These are phyloP conservation scores for Oncopeltus fasciatus DNA, from an alignment of 1,140 invertebrate genomes.

Conservation along the genomic window DNA sequence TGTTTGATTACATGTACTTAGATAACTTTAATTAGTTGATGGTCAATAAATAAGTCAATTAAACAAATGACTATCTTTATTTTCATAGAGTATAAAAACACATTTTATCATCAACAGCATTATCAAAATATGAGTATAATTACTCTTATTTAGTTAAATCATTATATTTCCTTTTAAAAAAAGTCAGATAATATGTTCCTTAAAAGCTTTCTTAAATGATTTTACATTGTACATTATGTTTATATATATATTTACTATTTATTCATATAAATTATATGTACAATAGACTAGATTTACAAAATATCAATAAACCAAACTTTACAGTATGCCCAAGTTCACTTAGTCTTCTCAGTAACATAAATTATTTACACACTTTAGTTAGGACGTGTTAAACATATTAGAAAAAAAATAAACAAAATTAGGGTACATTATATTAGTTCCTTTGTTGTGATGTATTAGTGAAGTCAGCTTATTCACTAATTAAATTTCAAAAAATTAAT, in stretches of 20 bases:
- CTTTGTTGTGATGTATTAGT: no score
- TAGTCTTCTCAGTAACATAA: neutral
- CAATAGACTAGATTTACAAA: conserved; percentile 9
- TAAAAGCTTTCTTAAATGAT: neutral
- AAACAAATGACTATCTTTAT: conserved; percentile 5
- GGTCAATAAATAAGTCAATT: no score
- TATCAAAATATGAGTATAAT: neutral
- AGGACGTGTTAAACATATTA: neutral
- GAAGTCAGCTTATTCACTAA: no score
- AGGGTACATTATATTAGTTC: no score
- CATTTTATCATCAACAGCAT: conserved; percentile 5
- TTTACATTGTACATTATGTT: neutral
- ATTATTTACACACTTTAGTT: neutral
- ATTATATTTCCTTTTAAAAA: neutral
- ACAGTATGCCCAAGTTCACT: neutral
- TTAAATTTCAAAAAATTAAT: no score
- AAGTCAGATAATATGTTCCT: neutral
- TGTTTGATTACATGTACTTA: no score
- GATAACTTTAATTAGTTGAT: no score
- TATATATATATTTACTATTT: neutral
- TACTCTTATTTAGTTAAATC: conserved; percentile 3
- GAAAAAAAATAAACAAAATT: neutral
- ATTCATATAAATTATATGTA: conserved; percentile 1
- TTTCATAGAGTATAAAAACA: conserved; percentile 5
- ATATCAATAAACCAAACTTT: conserved; percentile 3